phyloP scores from a whole-genome alignment of 2,797 vertebrate genomes.

The Coilia nasus region DNA sequence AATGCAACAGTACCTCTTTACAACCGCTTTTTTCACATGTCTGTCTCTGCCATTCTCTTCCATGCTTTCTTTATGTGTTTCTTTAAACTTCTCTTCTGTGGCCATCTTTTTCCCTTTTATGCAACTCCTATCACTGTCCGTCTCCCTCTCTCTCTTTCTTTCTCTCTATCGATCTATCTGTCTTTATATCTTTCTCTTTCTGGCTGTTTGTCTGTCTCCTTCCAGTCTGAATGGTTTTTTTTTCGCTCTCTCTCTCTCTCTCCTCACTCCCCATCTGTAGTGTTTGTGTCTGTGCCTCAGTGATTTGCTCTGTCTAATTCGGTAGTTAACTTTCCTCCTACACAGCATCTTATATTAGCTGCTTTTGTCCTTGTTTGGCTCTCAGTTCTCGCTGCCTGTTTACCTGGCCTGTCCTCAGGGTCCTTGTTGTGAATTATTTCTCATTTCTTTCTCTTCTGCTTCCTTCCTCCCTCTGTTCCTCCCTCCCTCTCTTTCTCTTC shows the following conservation, averaged over 20 bases:
- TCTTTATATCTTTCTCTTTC: neutral
- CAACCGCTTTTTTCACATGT: neutral
- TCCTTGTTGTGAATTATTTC: neutral
- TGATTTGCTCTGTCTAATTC: conserved; percentile 11
- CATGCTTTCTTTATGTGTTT: too few relatives aligned
- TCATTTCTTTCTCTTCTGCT: neutral
- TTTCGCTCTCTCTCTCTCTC: neutral
- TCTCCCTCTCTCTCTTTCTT: neutral
- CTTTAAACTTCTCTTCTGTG: too few relatives aligned
- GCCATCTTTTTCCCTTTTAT: too few relatives aligned
- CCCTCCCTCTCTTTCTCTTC: neutral
- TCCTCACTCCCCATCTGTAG: neutral
- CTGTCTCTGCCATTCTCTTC: neutral
- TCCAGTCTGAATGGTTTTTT: neutral
- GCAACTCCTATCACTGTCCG: too few relatives aligned
- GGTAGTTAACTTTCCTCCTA: conserved; percentile 7
- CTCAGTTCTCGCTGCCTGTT: neutral
- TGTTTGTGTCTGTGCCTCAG: neutral
- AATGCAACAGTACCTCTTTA: neutral
- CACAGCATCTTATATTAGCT: neutral
- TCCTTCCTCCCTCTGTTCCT: neutral
- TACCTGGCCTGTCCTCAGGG: conserved; percentile 1
- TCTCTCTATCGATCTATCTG: neutral
- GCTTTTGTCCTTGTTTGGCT: conserved; percentile 8
- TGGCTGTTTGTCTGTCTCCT: neutral